phyloP scores from a whole-genome alignment of 2,113 vertebrate species.

The Rhinichthys klamathensis region DNA sequence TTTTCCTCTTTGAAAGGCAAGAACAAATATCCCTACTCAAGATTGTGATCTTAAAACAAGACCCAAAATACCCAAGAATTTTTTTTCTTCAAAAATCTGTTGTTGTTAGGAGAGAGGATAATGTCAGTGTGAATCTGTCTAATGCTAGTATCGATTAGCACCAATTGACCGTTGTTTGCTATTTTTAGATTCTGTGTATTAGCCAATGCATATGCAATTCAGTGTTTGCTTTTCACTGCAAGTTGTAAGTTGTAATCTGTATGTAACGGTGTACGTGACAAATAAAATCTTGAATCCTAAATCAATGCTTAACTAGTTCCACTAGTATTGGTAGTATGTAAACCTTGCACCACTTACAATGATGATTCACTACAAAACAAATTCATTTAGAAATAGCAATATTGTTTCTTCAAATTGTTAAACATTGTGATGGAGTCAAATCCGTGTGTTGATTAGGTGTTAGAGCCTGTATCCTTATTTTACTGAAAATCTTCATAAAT shows the following conservation, averaged over 20 bases:
- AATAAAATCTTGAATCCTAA: background rate
- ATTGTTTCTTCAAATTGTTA: background rate
- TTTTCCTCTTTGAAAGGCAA: too few species aligned
- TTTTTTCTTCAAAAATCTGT: background rate
- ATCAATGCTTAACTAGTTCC: background rate
- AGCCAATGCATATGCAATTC: background rate
- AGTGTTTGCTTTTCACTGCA: background rate
- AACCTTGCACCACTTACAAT: background rate
- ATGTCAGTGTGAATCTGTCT: slow-evolving; percentile 5
- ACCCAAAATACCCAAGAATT: background rate
- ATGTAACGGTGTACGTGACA: background rate
- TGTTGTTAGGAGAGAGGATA: background rate
- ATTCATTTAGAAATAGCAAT: background rate
- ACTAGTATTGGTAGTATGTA: background rate
- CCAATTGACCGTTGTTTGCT: slow-evolving; percentile 34
- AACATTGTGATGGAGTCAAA: background rate
- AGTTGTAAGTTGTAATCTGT: background rate
- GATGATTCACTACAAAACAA: background rate
- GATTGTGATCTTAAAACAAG: background rate
- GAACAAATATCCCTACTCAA: too few species aligned
- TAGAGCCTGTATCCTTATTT: background rate
- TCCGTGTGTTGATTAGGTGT: background rate
- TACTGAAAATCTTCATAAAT: background rate
- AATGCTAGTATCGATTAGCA: slow-evolving; percentile 35
- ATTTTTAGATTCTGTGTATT: slow-evolving; percentile 18